A percentile compares a stretch with the other conserved stretches of the same genome.
Evolutionary conservation across 64 coral and sea anemone genomes (phyloP).

Genomic region (Orbicella faveolata): DNA sequence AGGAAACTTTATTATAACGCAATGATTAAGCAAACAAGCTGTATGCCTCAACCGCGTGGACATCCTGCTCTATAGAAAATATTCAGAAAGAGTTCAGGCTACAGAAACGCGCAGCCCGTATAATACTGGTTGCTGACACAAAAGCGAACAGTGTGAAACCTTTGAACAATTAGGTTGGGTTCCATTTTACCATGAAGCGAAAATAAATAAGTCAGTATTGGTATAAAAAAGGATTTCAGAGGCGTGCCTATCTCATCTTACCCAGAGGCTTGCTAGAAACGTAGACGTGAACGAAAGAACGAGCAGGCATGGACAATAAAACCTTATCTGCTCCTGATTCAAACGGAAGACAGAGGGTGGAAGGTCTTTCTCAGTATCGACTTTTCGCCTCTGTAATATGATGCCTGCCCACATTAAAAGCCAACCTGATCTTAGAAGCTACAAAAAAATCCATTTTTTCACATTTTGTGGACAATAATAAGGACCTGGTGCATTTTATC

Average conservation of each 20-base stretch:
- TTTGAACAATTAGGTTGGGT: conserved; percentile 62
- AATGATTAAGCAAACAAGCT: conserved; percentile 39
- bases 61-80: conserved; percentile 14
- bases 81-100: conserved; percentile 9
- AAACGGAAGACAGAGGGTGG: conserved; percentile 44
- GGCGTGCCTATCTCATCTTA: conserved; percentile 24
- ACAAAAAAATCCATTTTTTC: background rate
- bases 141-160: conserved; percentile 22
- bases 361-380: conserved; percentile 36
- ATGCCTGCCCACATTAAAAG: background rate
- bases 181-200: conserved; percentile 44
- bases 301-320: background rate
- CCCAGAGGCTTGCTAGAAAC: conserved; percentile 1
- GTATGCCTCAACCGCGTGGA: conserved; percentile 20
- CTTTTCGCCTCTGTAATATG: conserved; percentile 16
- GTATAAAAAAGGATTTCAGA: conserved; percentile 58
- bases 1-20: conserved; percentile 14
- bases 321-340: background rate
- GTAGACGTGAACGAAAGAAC: conserved; percentile 21
- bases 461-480: background rate
- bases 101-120: conserved; percentile 54
- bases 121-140: conserved; percentile 41
- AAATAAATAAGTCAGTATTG: conserved; percentile 53
- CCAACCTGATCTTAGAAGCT: background rate
- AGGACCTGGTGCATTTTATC: background rate